Evolutionary conservation across 2,888 invertebrate species (phyloP).

Genomic region (Cryptocephalus primarius): DNA sequence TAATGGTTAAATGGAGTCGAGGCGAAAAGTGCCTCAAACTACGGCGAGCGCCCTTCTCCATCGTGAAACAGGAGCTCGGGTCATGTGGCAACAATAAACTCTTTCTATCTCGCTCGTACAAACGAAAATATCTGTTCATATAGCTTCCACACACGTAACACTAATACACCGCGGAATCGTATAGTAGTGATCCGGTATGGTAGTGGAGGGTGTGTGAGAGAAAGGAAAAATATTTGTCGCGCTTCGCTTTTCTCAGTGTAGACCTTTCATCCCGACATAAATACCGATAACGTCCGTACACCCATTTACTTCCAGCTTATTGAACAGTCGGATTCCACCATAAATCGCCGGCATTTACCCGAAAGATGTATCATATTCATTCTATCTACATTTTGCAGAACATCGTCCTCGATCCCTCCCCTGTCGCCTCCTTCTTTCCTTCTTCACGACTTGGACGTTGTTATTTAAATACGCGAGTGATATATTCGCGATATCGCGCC

Average conservation of each 20-base stretch:
- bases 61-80: too few relatives aligned
- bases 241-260: constrained; percentile 5
- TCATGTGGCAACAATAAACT: too few relatives aligned
- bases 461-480: constrained; percentile 26
- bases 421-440: neutral
- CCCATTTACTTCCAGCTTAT: constrained; percentile 29
- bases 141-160: too few relatives aligned
- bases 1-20: too few relatives aligned
- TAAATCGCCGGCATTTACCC: constrained; percentile 24
- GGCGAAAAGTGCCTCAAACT: too few relatives aligned
- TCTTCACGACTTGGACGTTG: constrained; percentile 20
- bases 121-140: too few relatives aligned
- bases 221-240: constrained; percentile 11
- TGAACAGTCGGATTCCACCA: constrained; percentile 24
- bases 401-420: constrained; percentile 22
- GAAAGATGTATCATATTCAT: constrained; percentile 26
- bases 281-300: constrained; percentile 28
- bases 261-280: constrained; percentile 19
- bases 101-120: too few relatives aligned
- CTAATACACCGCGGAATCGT: too few relatives aligned
- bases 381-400: constrained; percentile 28
- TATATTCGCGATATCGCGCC: constrained; percentile 26
- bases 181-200: too few relatives aligned
- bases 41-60: too few relatives aligned
- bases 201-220: too few relatives aligned